Percentiles rank a stretch among this genome's conserved stretches.
Conservation (phyloP, 2,113 vertebrate species). For the Neodontobutis hainanensis region DNA sequence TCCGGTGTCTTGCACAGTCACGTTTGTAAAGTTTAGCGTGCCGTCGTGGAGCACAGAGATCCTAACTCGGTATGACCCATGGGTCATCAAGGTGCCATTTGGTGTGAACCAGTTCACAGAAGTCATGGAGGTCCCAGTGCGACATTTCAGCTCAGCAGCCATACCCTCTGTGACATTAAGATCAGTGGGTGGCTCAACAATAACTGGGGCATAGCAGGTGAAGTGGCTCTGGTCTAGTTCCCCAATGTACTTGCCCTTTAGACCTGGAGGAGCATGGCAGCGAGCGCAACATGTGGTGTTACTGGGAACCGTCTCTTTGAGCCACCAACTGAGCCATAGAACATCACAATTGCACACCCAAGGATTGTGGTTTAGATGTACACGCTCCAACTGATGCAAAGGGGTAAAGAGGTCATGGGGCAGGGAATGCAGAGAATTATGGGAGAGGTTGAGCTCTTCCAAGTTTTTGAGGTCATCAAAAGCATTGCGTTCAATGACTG, state of each 20-base stretch:
- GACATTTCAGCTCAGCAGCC: conserved; percentile 96
- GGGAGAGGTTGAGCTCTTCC: conserved; percentile 94
- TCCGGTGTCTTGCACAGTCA: conserved; percentile 96
- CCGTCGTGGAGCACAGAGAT: conserved; percentile 96
- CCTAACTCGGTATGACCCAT: conserved; percentile 93
- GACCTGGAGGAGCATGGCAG: conserved; percentile 89
- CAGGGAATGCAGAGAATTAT: conserved; percentile 93
- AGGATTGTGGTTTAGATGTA: conserved; percentile 96
- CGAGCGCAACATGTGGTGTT: conserved; percentile 97
- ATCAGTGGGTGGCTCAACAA: conserved; percentile 95
- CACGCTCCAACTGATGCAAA: conserved; percentile 90
- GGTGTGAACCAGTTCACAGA: conserved; percentile 97
- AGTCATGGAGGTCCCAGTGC: conserved; percentile 95
- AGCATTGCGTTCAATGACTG: conserved; percentile 93
- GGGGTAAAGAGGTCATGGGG: conserved; percentile 98
- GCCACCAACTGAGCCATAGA: conserved; percentile 97
- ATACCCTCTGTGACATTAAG: conserved; percentile 97
- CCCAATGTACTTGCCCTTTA: conserved; percentile 91
- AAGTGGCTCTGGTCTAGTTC: conserved; percentile 95
- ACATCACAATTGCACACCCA: conserved; percentile 98
- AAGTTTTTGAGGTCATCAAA: conserved; percentile 96
- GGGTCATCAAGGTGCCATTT: conserved; percentile 96
- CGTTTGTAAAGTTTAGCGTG: conserved; percentile 96
- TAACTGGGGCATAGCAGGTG: conserved; percentile 95
- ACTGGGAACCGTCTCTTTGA: conserved; percentile 95